Conservation (phyloP, 2,888 invertebrate species). For the Trissolcus japonicus region DNA sequence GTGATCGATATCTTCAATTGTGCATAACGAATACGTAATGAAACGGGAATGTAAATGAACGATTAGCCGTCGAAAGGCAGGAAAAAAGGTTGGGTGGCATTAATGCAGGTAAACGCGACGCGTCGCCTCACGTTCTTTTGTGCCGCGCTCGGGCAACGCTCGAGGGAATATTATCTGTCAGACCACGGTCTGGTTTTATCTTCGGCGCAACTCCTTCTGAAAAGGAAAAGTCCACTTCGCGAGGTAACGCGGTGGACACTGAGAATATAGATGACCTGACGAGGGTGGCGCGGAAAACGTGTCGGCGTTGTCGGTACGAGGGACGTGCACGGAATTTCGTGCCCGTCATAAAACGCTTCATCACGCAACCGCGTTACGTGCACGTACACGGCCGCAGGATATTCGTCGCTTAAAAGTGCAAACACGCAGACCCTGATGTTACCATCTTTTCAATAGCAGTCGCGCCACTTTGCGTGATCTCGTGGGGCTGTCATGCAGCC, state of each 20-base stretch:
- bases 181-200: conserved; percentile 36
- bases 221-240: conserved; percentile 44
- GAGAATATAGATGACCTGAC: conserved; percentile 57
- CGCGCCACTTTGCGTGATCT: conserved; percentile 64
- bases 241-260: conserved; percentile 55
- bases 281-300: conserved; percentile 48
- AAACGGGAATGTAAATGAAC: conserved; percentile 13
- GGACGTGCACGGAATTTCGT: conserved; percentile 59
- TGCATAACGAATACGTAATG: conserved; percentile 7
- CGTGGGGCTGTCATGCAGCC: conserved; percentile 53
- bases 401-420: conserved; percentile 53
- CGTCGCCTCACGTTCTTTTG: conserved; percentile 1
- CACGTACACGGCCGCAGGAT: conserved; percentile 45
- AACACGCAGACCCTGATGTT: conserved; percentile 46
- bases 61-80: conserved; percentile 11
- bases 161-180: conserved; percentile 37
- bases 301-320: conserved; percentile 33
- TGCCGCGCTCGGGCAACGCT: neutral
- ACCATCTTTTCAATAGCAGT: conserved; percentile 46
- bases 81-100: conserved; percentile 15
- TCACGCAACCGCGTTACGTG: conserved; percentile 60
- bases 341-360: conserved; percentile 61
- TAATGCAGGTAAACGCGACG: conserved; percentile 33
- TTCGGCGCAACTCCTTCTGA: conserved; percentile 39
- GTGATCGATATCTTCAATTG: conserved; percentile 15